Evolutionary conservation across 2,797 vertebrate species (phyloP), one percentile per base, ranked within the genome.

Genomic region (Discoglossus pictus): DNA sequence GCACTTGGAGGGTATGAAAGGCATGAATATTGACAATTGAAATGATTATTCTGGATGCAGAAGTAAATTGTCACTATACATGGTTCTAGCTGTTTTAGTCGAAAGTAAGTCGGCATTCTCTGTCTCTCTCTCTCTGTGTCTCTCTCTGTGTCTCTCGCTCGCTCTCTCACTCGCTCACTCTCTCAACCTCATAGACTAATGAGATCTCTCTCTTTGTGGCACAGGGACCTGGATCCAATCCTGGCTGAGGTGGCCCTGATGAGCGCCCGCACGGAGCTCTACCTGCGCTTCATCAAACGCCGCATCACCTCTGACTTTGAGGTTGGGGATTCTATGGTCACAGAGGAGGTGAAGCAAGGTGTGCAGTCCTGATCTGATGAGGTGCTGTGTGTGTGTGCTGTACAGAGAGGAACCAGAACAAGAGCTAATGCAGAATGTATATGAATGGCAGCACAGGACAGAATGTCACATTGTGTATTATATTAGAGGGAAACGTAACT

Each of bases 191-290:
- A 23, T 65, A 61, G 15, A 42, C 1, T 23, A 39, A 10, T 35
- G n/a, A n/a, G 9, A 1, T 73, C 68, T 59, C 10, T 54, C 13
- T 51, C 25, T 34, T 15, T 7, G 27, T 4, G 1, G 63, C 51
- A 4, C 46, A 98, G 96, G 80, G 96, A 99, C 60, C 83, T 98
- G 73, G 97, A 99, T 76, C 93, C 97, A 0, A 86, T 99, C 11
- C 84, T 99, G 75, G 82, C 92, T 17, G 97, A 99, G 73, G 95
- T 99, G 18, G 95, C 94, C 10, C 77, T 98, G 76, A 98, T 99
- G 97, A 99, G 97, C 0, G 92, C 97, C 0, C 90, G 95, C 50
- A 92, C 95, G 0, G 97, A 98, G 75, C 89, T 99, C 24, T 99
- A 99, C 82, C 69, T 99, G 66, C 91, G 95, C 48, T 99, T 99